Percentiles rank a stretch among this genome's conserved stretches.
These are phyloP conservation scores for Plebejus anna DNA, from an alignment of 2,888 invertebrate genomes.

Conservation along the genomic window DNA sequence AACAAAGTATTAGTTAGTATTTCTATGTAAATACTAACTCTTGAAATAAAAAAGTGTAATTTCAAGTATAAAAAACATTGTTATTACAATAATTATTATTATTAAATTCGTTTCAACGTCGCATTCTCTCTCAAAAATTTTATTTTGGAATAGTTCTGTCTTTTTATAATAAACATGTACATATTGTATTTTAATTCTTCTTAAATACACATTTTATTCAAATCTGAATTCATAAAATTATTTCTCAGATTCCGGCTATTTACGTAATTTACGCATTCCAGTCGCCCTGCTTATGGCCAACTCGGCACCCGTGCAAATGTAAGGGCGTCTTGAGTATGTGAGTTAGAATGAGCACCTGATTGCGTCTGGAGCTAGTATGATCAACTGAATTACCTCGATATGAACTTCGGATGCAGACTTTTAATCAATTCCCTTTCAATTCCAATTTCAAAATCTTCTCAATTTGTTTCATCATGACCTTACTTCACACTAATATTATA, in stretches of 20 bases:
- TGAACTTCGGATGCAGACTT: slow-evolving; percentile 29
- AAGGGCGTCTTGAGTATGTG: slow-evolving; percentile 40
- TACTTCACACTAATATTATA: too few relatives aligned
- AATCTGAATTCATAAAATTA: too few relatives aligned
- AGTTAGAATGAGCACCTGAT: slow-evolving; percentile 68
- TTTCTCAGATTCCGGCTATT: background rate
- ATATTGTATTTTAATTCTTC: too few relatives aligned
- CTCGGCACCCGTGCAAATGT: slow-evolving; percentile 50
- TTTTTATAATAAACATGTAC: too few relatives aligned
- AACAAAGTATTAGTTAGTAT: background rate
- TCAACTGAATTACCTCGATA: slow-evolving; percentile 36
- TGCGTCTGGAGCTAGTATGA: slow-evolving; percentile 63
- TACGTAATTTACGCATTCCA: background rate
- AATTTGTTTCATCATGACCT: background rate
- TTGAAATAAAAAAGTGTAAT: background rate
- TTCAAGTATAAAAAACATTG: too few relatives aligned
- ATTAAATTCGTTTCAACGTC: too few relatives aligned
- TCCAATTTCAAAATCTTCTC: background rate
- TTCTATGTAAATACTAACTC: background rate
- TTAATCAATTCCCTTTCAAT: slow-evolving; percentile 20
- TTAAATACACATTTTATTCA: too few relatives aligned
- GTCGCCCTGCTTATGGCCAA: slow-evolving; percentile 44
- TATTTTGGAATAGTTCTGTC: too few relatives aligned
- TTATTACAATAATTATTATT: too few relatives aligned
- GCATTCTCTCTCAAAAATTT: too few relatives aligned